These are phyloP conservation scores for Anas capensis DNA, from an alignment of 2,797 vertebrate genomes.

Conservation along the genomic window DNA sequence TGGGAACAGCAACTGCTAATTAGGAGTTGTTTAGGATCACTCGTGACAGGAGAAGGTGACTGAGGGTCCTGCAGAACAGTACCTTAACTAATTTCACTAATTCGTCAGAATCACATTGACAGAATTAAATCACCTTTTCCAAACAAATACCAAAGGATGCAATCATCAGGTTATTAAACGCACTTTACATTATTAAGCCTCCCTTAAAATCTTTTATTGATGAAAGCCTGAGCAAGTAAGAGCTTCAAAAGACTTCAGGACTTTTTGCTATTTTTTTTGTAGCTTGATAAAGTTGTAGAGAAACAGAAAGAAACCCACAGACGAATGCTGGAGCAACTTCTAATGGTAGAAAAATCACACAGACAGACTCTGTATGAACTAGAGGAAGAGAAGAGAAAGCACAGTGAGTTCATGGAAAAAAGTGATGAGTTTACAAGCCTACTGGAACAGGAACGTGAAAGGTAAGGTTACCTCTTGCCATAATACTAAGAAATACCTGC, in stretches of 20 bases:
- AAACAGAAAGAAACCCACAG: conserved; percentile 92
- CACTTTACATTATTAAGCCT: neutral
- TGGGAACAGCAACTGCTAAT: conserved; percentile 16
- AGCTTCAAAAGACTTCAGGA: conserved; percentile 34
- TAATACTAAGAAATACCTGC: neutral
- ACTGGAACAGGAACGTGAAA: conserved; percentile 93
- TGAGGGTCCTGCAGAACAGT: neutral
- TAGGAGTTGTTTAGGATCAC: neutral
- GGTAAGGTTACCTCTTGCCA: conserved; percentile 80
- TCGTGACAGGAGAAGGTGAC: neutral
- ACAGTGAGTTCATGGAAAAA: conserved; percentile 93
- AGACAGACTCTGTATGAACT: conserved; percentile 89
- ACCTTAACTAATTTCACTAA: neutral
- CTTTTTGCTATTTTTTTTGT: conserved; percentile 43
- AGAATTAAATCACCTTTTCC: neutral
- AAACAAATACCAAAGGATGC: neutral
- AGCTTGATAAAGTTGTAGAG: conserved; percentile 94
- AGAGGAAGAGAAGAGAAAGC: conserved; percentile 94
- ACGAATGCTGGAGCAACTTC: conserved; percentile 92
- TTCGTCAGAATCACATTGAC: neutral
- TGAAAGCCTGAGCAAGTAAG: neutral
- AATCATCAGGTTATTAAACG: neutral
- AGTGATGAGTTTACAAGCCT: conserved; percentile 94
- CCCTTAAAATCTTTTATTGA: neutral
- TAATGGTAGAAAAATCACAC: conserved; percentile 92